Evolutionary conservation across 2,797 vertebrate genomes (phyloP).

Genomic region (Orestias chungarensis): DNA sequence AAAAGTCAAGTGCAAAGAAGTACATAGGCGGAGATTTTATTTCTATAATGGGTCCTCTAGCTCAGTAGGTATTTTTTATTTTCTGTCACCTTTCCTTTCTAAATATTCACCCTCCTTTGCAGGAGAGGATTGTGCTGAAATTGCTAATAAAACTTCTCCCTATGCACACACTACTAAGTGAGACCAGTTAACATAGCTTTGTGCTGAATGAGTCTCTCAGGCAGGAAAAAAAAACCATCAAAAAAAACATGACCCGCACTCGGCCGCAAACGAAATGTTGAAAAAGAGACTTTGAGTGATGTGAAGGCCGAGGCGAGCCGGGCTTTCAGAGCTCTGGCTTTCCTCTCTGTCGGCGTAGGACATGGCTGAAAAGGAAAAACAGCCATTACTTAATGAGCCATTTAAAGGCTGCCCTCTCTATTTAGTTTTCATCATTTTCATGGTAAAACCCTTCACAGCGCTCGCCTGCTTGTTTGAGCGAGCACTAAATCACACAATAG

Average conservation of each 20-base stretch:
- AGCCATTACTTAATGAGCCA: constrained; percentile 76
- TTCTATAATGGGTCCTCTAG: neutral
- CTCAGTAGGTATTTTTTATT: neutral
- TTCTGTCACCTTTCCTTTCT: neutral
- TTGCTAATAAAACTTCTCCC: constrained; percentile 17
- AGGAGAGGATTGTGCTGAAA: constrained; percentile 31
- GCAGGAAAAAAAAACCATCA: neutral
- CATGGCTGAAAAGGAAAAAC: constrained; percentile 69
- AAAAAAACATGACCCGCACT: constrained; percentile 48
- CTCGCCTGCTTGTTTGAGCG: constrained; percentile 44
- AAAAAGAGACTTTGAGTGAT: constrained; percentile 62
- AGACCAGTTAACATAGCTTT: constrained; percentile 40
- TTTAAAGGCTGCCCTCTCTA: constrained; percentile 71
- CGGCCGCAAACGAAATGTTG: constrained; percentile 49
- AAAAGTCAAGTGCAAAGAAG: neutral
- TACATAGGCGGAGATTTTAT: neutral
- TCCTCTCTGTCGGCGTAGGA: constrained; percentile 57
- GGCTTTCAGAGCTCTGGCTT: constrained; percentile 53
- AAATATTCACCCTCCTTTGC: constrained; percentile 30
- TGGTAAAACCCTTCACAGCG: constrained; percentile 71
- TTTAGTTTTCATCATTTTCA: constrained; percentile 77
- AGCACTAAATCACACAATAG: constrained; percentile 46
- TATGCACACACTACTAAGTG: constrained; percentile 3
- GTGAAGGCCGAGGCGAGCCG: constrained; percentile 57
- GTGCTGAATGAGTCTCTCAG: constrained; percentile 32